Percentiles rank a stretch among this genome's conserved stretches.
These are phyloP conservation scores for Mastomys coucha DNA, from an alignment of 2,113 vertebrate genomes.

Conservation along the genomic window DNA sequence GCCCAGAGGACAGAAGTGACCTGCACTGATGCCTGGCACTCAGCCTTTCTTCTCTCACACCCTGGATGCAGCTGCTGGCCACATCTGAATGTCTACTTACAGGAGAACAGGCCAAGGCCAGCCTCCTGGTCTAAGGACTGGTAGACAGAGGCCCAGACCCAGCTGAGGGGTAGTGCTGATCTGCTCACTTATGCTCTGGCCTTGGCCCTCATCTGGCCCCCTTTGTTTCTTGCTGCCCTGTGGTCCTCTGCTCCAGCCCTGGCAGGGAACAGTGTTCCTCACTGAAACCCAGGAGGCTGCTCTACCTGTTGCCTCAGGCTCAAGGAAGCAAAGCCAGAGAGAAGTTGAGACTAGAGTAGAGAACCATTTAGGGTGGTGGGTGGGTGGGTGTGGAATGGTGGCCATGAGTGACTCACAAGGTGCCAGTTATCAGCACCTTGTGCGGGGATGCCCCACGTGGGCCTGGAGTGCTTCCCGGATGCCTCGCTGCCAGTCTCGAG, in stretches of 20 bases:
- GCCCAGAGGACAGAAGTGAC: not conserved
- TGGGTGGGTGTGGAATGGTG: not conserved
- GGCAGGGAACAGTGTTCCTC: not conserved
- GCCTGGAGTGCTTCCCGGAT: conserved; percentile 79
- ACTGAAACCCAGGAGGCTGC: not conserved
- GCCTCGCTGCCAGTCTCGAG: conserved; percentile 79
- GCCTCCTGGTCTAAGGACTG: not conserved
- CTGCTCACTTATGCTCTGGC: too few relatives aligned
- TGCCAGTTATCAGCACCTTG: not conserved
- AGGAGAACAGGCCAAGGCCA: not conserved
- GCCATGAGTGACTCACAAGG: not conserved
- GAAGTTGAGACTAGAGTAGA: not conserved
- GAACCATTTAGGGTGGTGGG: not conserved
- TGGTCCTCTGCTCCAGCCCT: not conserved
- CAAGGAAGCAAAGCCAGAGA: not conserved
- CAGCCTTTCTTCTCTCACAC: not conserved
- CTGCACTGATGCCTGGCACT: too few relatives aligned
- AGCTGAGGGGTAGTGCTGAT: not conserved
- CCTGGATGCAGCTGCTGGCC: not conserved
- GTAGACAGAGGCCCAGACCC: not conserved
- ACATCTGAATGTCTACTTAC: rapidly evolving
- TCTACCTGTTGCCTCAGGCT: not conserved
- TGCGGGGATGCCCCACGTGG: not conserved
- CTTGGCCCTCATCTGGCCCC: not conserved
- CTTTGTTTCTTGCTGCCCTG: not conserved